Conservation (phyloP, 2,113 vertebrate genomes). For the Anguilla japonica region DNA sequence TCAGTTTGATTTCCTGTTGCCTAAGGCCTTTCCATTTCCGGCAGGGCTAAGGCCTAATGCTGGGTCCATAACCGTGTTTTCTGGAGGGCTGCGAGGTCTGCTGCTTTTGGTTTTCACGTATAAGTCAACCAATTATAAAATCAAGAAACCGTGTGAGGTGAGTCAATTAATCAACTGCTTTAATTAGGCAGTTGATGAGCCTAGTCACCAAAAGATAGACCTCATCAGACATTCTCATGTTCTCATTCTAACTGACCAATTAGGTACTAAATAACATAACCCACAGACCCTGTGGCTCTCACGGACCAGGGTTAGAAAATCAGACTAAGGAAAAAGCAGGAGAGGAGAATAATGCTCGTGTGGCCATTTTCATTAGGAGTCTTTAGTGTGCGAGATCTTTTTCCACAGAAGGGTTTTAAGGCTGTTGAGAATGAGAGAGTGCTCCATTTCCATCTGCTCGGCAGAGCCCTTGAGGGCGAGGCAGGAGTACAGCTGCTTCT, state of each 20-base stretch:
- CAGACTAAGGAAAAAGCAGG: background rate
- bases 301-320: background rate
- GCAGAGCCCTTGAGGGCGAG: conserved; percentile 86
- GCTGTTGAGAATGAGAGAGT: conserved; percentile 95
- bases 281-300: background rate
- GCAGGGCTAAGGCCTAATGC: conserved; percentile 10
- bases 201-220: no score
- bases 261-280: no score
- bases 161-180: no score
- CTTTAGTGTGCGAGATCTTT: conserved; percentile 96
- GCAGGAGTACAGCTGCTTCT: conserved; percentile 95
- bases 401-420: conserved; percentile 96
- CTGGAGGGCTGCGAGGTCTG: background rate
- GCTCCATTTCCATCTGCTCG: conserved; percentile 96
- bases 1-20: background rate
- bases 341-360: background rate
- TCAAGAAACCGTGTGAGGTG: background rate
- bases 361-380: conserved; percentile 73
- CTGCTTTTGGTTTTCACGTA: background rate
- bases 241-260: no score
- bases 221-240: no score
- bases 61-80: background rate
- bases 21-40: background rate
- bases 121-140: background rate
- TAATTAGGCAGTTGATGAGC: no score